A percentile compares a stretch with the other conserved stretches of the same genome.
Conservation (phyloP, 2,888 invertebrate species). For the Julus scanicus region DNA sequence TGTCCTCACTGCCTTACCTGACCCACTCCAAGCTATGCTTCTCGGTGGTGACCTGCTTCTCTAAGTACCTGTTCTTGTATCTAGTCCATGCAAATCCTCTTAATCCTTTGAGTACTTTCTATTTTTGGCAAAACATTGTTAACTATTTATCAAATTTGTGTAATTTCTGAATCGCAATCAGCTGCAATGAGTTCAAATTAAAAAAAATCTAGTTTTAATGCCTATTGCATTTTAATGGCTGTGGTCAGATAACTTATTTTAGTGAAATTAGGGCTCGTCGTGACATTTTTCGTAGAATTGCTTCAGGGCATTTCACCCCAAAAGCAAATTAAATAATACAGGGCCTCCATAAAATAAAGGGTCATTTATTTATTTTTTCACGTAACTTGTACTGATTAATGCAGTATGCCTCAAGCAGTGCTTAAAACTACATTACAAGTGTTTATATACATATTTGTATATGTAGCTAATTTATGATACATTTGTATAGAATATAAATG, state of each 20-base stretch:
- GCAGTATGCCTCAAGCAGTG: too few relatives aligned
- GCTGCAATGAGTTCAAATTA: constrained; percentile 9
- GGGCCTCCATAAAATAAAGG: not conserved
- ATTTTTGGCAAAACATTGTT: not conserved
- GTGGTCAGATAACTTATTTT: constrained; percentile 14
- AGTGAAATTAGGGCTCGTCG: not conserved
- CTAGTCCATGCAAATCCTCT: constrained; percentile 24
- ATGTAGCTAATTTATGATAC: too few relatives aligned
- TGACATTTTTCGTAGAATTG: not conserved
- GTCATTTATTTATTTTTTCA: too few relatives aligned
- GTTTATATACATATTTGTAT: too few relatives aligned
- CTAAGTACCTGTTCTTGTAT: constrained; percentile 25
- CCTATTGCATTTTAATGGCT: not conserved
- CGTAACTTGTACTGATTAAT: too few relatives aligned
- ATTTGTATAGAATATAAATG: too few relatives aligned
- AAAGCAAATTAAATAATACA: not conserved
- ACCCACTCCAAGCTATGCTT: not conserved
- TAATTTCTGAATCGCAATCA: not conserved
- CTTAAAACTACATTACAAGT: too few relatives aligned
- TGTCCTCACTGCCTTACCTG: constrained; percentile 31
- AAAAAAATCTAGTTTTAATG: not conserved
- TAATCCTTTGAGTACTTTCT: not conserved
- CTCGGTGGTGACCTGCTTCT: not conserved
- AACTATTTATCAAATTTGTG: not conserved
- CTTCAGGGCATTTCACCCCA: constrained; percentile 4